Percentiles rank a stretch among this genome's conserved stretches.
These are phyloP conservation scores for Tipula vernalis DNA, from an alignment of 2,888 invertebrate genomes.

Conservation along the genomic window DNA sequence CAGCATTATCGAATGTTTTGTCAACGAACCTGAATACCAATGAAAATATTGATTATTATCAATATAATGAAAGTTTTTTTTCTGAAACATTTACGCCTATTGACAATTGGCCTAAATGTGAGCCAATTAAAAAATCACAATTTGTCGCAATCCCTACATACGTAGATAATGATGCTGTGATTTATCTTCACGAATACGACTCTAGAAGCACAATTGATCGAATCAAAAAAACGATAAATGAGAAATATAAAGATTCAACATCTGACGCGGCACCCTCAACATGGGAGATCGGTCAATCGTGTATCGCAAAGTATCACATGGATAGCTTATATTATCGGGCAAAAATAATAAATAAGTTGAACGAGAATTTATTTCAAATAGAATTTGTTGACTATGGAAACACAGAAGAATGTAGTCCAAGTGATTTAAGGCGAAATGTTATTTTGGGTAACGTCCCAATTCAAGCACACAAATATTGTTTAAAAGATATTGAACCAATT, in stretches of 20 bases:
- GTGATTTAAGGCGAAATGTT: conserved; percentile 47
- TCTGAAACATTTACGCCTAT: conserved; percentile 25
- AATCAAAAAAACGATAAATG: conserved; percentile 40
- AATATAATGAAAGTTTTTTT: conserved; percentile 13
- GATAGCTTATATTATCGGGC: conserved; percentile 63
- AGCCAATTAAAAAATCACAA: conserved; percentile 36
- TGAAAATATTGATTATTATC: not conserved
- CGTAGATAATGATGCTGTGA: conserved; percentile 43
- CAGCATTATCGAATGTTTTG: not conserved
- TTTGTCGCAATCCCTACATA: conserved; percentile 51
- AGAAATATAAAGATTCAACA: conserved; percentile 37
- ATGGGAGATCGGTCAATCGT: conserved; percentile 52
- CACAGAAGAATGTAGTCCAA: conserved; percentile 45
- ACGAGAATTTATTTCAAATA: conserved; percentile 39
- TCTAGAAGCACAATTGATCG: conserved; percentile 33
- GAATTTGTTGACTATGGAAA: conserved; percentile 78
- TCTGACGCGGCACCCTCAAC: conserved; percentile 25
- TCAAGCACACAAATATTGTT: conserved; percentile 47
- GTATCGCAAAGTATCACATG: conserved; percentile 51
- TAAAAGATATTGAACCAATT: conserved; percentile 42
- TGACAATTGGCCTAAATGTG: conserved; percentile 48
- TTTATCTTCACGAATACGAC: conserved; percentile 31
- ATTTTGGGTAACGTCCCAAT: conserved; percentile 52
- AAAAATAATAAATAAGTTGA: conserved; percentile 38
- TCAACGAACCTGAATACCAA: not conserved